Evolutionary conservation across 2,797 vertebrate species (phyloP).

Genomic region (Ptychobarbus kaznakovi): DNA sequence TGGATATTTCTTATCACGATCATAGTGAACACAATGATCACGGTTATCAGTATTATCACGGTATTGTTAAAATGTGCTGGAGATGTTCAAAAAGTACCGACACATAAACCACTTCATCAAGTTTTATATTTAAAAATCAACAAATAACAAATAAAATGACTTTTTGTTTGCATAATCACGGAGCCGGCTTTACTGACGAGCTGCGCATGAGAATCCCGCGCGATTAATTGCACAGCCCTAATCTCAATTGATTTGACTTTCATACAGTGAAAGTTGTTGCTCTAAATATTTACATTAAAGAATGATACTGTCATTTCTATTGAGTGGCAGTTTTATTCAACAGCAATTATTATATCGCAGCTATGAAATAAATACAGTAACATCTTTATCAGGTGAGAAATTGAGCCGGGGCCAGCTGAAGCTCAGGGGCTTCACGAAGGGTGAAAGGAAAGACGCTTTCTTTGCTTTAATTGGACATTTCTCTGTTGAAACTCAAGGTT

Average conservation of each 20-base stretch:
- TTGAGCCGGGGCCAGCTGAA: neutral
- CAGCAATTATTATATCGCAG: neutral
- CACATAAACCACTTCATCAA: no score
- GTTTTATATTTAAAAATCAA: no score
- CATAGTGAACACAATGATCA: no score
- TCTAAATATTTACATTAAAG: neutral
- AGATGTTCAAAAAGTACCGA: no score
- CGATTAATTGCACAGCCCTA: no score
- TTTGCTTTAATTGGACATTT: neutral
- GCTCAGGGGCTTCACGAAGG: neutral
- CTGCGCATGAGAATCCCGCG: no score
- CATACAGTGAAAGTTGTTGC: neutral
- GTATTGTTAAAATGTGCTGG: no score
- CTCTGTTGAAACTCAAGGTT: conserved; percentile 2
- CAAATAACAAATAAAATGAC: no score
- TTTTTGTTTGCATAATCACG: no score
- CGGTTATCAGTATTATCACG: no score
- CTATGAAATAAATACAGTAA: neutral
- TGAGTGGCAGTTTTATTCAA: neutral
- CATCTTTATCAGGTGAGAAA: neutral
- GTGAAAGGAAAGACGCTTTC: neutral
- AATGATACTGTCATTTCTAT: neutral
- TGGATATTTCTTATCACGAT: no score
- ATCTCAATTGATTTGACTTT: neutral
- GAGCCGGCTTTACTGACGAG: no score